A percentile compares a stretch with the other conserved stretches of the same genome.
These are phyloP conservation scores for Plecturocebus donacophilus DNA, from an alignment of 2,113 vertebrate genomes.

Conservation along the genomic window DNA sequence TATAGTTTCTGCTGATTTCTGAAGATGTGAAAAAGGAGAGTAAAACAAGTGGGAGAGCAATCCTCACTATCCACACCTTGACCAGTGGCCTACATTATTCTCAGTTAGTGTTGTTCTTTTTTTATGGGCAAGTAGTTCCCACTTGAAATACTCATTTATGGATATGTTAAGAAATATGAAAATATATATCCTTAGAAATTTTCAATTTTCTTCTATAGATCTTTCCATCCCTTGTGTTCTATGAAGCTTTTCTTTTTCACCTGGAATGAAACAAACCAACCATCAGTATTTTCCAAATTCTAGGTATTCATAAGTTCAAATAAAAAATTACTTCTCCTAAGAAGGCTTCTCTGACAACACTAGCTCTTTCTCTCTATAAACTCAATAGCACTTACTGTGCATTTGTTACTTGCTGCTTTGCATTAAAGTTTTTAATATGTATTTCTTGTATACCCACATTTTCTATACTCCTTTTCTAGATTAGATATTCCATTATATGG, in stretches of 20 bases:
- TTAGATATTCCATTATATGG: neutral
- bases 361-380: neutral
- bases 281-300: neutral
- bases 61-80: no score
- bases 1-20: neutral
- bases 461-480: neutral
- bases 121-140: neutral
- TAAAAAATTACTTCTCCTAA: neutral
- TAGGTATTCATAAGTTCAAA: neutral
- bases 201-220: neutral
- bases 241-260: neutral
- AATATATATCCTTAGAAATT: neutral
- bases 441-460: neutral
- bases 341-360: neutral
- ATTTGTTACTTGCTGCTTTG: neutral
- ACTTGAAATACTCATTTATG: neutral
- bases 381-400: neutral
- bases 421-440: neutral
- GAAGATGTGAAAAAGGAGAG: neutral
- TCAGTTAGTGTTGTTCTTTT: no score
- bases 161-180: neutral
- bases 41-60: neutral
- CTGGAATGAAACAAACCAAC: neutral
- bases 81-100: neutral
- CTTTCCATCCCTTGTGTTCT: neutral